phyloP scores from a whole-genome alignment of 2,113 vertebrate genomes.

The Thamnophis sirtalis region DNA sequence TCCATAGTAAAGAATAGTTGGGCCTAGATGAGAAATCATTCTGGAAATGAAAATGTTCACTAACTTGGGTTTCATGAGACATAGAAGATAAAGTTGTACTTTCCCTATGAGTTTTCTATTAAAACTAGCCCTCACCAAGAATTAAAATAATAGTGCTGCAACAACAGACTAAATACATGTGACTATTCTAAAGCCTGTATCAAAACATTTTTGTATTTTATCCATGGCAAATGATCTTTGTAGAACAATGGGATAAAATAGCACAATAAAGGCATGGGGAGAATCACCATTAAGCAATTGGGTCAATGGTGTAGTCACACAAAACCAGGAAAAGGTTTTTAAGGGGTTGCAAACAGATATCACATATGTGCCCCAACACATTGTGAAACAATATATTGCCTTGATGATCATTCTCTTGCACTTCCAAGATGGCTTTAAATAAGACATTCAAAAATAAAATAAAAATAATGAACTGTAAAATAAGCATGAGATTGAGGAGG shows the following conservation, averaged over 20 bases:
- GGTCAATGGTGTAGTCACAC: neutral
- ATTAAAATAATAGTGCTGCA: neutral
- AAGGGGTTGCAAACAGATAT: neutral
- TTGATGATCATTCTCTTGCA: constrained; percentile 45
- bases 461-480: constrained; percentile 17
- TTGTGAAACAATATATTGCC: neutral
- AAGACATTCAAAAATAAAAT: constrained; percentile 56
- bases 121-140: neutral
- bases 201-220: constrained; percentile 40
- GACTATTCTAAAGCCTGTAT: constrained; percentile 28
- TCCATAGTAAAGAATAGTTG: too few species aligned
- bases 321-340: neutral
- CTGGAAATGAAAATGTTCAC: neutral
- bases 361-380: neutral
- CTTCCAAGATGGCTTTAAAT: constrained; percentile 57
- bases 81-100: neutral
- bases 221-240: constrained; percentile 35
- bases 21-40: neutral
- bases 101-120: neutral
- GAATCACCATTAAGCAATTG: constrained; percentile 4
- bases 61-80: neutral
- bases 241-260: constrained; percentile 57
- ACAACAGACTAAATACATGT: neutral
- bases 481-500: constrained; percentile 35
- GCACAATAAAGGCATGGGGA: constrained; percentile 54